These are phyloP conservation scores for Agrotis exclamationis DNA, from an alignment of 2,888 invertebrate genomes.

Conservation along the genomic window DNA sequence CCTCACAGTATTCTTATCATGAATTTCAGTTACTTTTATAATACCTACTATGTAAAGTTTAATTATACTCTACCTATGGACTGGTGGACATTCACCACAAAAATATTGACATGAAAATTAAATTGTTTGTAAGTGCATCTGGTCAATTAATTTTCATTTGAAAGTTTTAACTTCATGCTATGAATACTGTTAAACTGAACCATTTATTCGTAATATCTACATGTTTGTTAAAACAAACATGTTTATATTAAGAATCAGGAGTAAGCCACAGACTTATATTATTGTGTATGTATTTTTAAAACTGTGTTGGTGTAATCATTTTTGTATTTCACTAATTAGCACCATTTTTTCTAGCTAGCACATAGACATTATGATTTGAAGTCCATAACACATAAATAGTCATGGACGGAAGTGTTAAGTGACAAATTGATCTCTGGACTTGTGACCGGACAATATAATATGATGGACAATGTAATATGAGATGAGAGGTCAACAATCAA, in stretches of 20 bases:
- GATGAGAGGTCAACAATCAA: constrained; percentile 74
- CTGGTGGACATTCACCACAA: too few species aligned
- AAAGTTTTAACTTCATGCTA: constrained; percentile 69
- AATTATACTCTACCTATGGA: neutral
- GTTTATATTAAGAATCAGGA: constrained; percentile 47
- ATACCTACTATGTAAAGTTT: neutral
- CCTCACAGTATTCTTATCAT: constrained; percentile 73
- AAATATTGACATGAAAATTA: neutral
- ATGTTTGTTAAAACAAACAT: constrained; percentile 47
- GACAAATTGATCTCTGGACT: constrained; percentile 69
- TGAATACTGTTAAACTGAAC: constrained; percentile 71
- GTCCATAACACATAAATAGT: constrained; percentile 72
- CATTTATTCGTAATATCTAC: constrained; percentile 36
- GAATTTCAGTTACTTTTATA: constrained; percentile 54
- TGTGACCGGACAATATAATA: constrained; percentile 60
- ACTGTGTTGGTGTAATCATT: constrained; percentile 29
- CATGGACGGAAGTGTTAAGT: constrained; percentile 88
- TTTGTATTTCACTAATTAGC: constrained; percentile 58
- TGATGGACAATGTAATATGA: constrained; percentile 67
- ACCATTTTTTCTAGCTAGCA: constrained; percentile 80
- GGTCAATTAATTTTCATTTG: neutral
- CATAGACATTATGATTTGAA: constrained; percentile 66
- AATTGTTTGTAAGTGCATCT: too few species aligned
- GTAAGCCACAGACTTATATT: constrained; percentile 2
- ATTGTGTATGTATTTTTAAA: constrained; percentile 23